A percentile compares a stretch with the other conserved stretches of the same genome.
Evolutionary conservation across 2,113 vertebrate species (phyloP).

Genomic region (Hypocryptadius cinnamomeus): DNA sequence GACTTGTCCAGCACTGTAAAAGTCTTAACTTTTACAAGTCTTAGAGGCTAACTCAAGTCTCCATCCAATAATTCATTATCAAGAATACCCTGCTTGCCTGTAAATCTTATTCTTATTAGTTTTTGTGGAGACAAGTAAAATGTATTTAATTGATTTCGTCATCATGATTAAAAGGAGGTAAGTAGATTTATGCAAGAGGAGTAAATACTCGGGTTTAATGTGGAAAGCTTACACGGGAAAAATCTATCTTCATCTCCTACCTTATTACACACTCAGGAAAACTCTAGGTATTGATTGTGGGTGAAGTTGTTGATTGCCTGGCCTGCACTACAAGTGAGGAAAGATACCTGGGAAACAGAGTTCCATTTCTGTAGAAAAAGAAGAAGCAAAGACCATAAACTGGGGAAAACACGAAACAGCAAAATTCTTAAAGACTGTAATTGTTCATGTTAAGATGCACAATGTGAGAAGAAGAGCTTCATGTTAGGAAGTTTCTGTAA

Average conservation of each 20-base stretch:
- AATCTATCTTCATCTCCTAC: constrained; percentile 9
- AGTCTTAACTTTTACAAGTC: not conserved
- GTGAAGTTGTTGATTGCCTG: not conserved
- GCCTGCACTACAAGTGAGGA: not conserved
- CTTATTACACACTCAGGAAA: not conserved
- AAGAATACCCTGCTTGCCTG: not conserved
- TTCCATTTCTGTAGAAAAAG: not conserved
- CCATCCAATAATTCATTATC: not conserved
- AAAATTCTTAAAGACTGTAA: not conserved
- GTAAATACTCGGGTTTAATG: not conserved
- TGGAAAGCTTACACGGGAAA: not conserved
- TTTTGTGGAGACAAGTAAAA: not conserved
- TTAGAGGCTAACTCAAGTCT: not conserved
- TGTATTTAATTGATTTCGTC: constrained; percentile 3
- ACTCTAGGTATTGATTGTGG: not conserved
- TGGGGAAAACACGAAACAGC: not conserved
- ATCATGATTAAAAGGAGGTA: not conserved
- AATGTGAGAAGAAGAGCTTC: not conserved
- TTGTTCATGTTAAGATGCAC: not conserved
- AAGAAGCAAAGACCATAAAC: not conserved
- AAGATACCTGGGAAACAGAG: not conserved
- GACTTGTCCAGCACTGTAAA: not conserved
- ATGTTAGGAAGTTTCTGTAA: not conserved
- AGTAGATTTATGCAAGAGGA: not conserved
- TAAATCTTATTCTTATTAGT: not conserved